Evolutionary conservation across 2,888 invertebrate genomes (phyloP), one percentile per base, ranked within the genome.

Genomic region (Ephialtes manifestator): DNA sequence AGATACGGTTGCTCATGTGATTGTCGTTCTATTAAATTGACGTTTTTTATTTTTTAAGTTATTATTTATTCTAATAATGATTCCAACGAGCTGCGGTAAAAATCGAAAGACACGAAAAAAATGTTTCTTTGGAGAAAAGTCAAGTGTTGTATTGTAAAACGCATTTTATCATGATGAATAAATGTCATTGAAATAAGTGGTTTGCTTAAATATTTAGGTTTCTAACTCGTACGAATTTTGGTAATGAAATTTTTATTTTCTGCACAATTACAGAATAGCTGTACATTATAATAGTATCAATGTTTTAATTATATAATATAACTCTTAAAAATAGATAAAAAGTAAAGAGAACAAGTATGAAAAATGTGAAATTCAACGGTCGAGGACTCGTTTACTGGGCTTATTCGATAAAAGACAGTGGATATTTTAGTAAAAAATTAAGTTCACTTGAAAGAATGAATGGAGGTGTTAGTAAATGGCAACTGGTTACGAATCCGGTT

Each of bases 151-250:
- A 70, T 53, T 55, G 35, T 71, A 53, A 58, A 60, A 78, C 55
- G 75, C 65, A 67, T 79, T 82, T 82, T 82, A 71, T 76, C 51
- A 75, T 43, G 65, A 70, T 67, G 51, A 85, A 82, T 85, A 85
- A 82, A 85, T 76, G 79, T 79, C 82, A 76, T 79, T 79, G 82
- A 82, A 82, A 67, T 75, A 85, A 81, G 35, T 39, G 35, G 35
- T 1, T 39, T 39, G 31, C 5, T 31, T 31, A 5, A 5, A 31
- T 31, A 4, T 31, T 31, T n/a, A n/a, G n/a, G n/a, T n/a, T n/a
- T n/a, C n/a, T n/a, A n/a, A 24, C 7, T 28, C 46, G 2, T 8
- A 15, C 28, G 7, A 48, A 68, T 74, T 80, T 71, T 13, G 15
- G 67, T 84, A 80, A 80, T 71, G 53, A 65, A 80, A 76, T 67